Conservation (phyloP, 1,140 invertebrate genomes). For the Frieseomelitta varia region DNA sequence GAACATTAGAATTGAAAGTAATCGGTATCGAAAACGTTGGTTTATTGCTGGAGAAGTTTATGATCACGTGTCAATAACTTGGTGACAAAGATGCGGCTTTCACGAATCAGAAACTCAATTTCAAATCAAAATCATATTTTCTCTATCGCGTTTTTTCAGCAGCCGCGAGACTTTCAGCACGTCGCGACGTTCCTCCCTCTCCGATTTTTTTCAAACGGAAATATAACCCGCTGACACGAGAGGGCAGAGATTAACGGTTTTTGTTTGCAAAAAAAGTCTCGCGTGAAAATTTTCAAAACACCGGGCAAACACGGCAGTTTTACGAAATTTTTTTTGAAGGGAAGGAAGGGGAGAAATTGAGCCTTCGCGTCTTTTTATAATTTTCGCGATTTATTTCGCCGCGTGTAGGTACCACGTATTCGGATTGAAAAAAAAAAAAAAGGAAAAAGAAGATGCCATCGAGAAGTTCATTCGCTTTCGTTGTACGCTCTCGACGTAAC, state of each 20-base stretch:
- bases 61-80: conserved; percentile 10
- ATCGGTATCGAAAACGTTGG: neutral
- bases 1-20: neutral
- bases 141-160: neutral
- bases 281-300: no score
- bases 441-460: no score
- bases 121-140: no score
- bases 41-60: neutral
- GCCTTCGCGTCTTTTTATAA: neutral
- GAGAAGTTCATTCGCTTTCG: neutral
- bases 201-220: neutral
- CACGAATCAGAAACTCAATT: no score
- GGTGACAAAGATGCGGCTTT: neutral
- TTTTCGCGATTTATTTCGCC: neutral
- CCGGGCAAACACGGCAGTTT: neutral
- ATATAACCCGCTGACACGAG: neutral
- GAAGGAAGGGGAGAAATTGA: neutral
- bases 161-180: neutral
- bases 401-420: neutral
- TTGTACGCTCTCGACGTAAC: neutral
- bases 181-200: neutral
- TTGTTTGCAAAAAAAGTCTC: neutral
- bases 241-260: neutral
- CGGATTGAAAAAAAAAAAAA: neutral
- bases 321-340: no score